Evolutionary conservation across 2,888 invertebrate species (phyloP).

Genomic region (Byasa hedistus): DNA sequence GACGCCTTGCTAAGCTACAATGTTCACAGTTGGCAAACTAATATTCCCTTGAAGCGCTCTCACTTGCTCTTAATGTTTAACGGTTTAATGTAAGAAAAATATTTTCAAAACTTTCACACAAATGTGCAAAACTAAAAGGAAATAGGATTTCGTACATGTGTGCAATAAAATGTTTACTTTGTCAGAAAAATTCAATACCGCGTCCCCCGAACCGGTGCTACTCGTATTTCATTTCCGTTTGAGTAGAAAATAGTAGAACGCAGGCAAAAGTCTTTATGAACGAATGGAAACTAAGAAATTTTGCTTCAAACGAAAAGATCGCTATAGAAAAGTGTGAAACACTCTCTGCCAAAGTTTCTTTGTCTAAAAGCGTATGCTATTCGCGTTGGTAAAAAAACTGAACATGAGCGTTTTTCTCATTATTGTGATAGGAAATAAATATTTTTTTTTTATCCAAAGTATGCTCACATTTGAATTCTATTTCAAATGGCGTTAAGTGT

Average conservation of each 20-base stretch:
- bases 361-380: too few relatives aligned
- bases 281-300: background rate
- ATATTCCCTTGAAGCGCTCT: conserved; percentile 4
- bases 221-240: background rate
- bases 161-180: background rate
- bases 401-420: too few relatives aligned
- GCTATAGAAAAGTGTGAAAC: too few relatives aligned
- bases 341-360: too few relatives aligned
- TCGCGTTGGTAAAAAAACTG: too few relatives aligned
- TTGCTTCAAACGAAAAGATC: too few relatives aligned
- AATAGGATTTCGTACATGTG: too few relatives aligned
- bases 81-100: background rate
- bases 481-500: too few relatives aligned
- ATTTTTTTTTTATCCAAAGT: too few relatives aligned
- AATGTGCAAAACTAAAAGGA: background rate
- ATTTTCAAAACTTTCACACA: background rate
- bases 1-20: conserved; percentile 4
- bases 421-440: too few relatives aligned
- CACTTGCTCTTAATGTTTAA: background rate
- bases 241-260: background rate
- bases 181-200: background rate
- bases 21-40: conserved; percentile 1
- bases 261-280: background rate
- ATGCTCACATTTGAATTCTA: too few relatives aligned
- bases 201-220: background rate